phyloP scores from a whole-genome alignment of 2,888 invertebrate species.

The Eupeodes latifasciatus region DNA sequence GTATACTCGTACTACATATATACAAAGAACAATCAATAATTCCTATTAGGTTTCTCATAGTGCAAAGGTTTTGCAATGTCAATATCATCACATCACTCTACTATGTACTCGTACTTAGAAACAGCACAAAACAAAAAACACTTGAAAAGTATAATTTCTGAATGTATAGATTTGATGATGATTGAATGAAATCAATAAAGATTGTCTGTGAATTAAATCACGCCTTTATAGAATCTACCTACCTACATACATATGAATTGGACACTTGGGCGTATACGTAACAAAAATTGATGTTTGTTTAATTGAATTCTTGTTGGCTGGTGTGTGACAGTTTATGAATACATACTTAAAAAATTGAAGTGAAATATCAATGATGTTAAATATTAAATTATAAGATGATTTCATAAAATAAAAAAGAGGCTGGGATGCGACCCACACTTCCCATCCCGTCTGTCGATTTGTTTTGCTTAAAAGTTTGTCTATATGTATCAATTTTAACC shows the following conservation, averaged over 20 bases:
- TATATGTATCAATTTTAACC: too few species aligned
- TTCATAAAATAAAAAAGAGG: too few species aligned
- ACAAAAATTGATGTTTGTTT: conserved; percentile 11
- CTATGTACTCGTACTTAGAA: conserved; percentile 27
- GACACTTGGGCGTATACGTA: conserved; percentile 62
- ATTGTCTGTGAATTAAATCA: conserved; percentile 27
- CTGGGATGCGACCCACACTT: too few species aligned
- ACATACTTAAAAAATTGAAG: neutral
- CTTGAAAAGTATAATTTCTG: conserved; percentile 13
- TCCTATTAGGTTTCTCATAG: conserved; percentile 21
- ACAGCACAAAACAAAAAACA: conserved; percentile 7
- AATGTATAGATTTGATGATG: neutral
- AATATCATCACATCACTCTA: neutral
- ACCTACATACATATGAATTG: neutral
- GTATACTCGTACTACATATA: too few species aligned
- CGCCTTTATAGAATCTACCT: neutral
- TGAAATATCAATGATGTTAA: neutral
- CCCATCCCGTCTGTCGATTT: too few species aligned
- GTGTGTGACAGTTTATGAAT: conserved; percentile 38
- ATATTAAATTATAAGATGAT: neutral
- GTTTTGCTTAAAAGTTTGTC: too few species aligned
- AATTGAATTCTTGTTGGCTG: neutral
- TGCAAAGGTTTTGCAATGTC: conserved; percentile 55
- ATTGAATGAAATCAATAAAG: conserved; percentile 28
- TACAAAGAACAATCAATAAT: conserved; percentile 1